phyloP scores from a whole-genome alignment of 1,140 invertebrate genomes.

The Tetramorium parvispinum region DNA sequence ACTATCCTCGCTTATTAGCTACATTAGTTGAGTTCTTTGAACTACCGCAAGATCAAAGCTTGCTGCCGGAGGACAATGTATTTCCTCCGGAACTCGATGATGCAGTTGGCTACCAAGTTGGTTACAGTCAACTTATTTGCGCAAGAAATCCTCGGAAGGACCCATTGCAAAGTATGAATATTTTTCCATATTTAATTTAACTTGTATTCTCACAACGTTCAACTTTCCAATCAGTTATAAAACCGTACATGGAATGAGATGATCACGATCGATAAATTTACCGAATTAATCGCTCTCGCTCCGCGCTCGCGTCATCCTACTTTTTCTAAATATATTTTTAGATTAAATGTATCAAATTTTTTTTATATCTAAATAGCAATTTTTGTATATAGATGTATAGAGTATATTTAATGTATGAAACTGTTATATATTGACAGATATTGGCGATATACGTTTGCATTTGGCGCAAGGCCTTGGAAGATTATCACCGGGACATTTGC shows the following conservation, averaged over 20 bases:
- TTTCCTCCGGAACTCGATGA: conserved; percentile 95
- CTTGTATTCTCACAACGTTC: not conserved
- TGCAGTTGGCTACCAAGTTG: conserved; percentile 94
- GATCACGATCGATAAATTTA: too few species aligned
- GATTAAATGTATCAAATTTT: conserved; percentile 8
- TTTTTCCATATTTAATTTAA: not conserved
- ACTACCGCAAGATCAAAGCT: conserved; percentile 92
- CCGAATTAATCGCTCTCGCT: too few species aligned
- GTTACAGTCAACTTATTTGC: conserved; percentile 95
- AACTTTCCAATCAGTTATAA: not conserved
- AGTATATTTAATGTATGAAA: not conserved
- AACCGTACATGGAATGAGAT: too few species aligned
- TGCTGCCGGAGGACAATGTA: conserved; percentile 92
- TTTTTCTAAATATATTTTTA: not conserved
- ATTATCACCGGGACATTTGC: conserved; percentile 87
- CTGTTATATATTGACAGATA: conserved; percentile 60
- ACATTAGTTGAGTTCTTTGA: conserved; percentile 95
- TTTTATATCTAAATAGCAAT: conserved; percentile 28
- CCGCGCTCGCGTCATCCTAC: too few species aligned
- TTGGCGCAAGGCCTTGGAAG: conserved; percentile 90
- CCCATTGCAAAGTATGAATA: conserved; percentile 87
- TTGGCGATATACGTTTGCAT: conserved; percentile 90
- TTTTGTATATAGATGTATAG: not conserved
- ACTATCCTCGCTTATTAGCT: conserved; percentile 89
- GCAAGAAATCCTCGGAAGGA: conserved; percentile 92